These are phyloP conservation scores for Ischnus inquisitorius DNA, from an alignment of 2,888 invertebrate species.

Conservation along the genomic window DNA sequence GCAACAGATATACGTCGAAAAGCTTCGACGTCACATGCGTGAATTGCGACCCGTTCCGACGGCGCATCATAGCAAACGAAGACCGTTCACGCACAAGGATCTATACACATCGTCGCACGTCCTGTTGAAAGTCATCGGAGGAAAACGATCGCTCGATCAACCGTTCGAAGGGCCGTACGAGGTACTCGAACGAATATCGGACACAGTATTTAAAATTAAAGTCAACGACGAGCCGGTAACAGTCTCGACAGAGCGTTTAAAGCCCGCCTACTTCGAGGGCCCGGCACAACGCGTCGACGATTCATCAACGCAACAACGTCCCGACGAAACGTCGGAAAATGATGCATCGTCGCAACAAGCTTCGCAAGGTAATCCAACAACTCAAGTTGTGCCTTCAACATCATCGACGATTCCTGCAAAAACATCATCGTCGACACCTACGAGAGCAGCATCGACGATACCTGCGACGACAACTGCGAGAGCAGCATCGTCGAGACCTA, in stretches of 20 bases:
- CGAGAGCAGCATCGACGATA: too few relatives aligned
- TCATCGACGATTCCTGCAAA: neutral
- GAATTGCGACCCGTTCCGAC: constrained; percentile 54
- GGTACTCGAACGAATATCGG: constrained; percentile 62
- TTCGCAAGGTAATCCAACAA: too few relatives aligned
- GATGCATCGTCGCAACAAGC: neutral
- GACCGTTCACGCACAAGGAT: constrained; percentile 54
- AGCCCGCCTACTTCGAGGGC: constrained; percentile 25
- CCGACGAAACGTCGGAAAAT: neutral
- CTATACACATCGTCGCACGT: constrained; percentile 57
- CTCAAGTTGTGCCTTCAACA: neutral
- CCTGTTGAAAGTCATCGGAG: constrained; percentile 35
- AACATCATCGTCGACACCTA: neutral
- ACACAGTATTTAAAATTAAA: constrained; percentile 15
- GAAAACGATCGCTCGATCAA: constrained; percentile 54
- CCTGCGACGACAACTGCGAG: neutral
- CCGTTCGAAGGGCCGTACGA: constrained; percentile 70
- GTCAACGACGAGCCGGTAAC: constrained; percentile 3
- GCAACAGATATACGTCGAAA: constrained; percentile 38
- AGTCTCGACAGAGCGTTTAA: constrained; percentile 35
- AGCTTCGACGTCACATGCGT: constrained; percentile 46
- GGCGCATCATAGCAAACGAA: constrained; percentile 45
- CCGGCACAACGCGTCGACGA: neutral
- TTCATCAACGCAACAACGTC: neutral
- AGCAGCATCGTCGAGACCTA: neutral